Percentiles rank a stretch among this genome's conserved stretches.
Conservation (phyloP, 2,888 invertebrate species). For the Agapetus fuscipes region DNA sequence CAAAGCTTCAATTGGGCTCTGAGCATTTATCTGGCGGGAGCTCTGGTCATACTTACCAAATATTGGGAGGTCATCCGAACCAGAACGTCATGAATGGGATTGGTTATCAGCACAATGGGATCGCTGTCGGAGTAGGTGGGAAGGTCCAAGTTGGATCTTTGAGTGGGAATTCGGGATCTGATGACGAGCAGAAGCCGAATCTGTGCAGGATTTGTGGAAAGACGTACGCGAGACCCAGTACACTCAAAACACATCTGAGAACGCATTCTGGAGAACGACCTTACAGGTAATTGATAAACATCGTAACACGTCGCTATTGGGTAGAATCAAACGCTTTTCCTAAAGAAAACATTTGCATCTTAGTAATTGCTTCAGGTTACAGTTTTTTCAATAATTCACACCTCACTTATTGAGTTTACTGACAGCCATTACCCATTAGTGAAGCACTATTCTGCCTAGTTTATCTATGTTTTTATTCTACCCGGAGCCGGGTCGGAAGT, state of each 20-base stretch:
- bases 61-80: slow-evolving; percentile 28
- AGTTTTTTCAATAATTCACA: too few relatives aligned
- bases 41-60: slow-evolving; percentile 21
- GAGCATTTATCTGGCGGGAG: slow-evolving; percentile 31
- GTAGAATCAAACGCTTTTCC: too few relatives aligned
- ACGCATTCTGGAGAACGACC: slow-evolving; percentile 96
- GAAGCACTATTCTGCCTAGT: too few relatives aligned
- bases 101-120: slow-evolving; percentile 28
- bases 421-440: too few relatives aligned
- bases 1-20: slow-evolving; percentile 33
- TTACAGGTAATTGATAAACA: slow-evolving; percentile 42
- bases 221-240: slow-evolving; percentile 93
- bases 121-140: slow-evolving; percentile 19
- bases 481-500: too few relatives aligned
- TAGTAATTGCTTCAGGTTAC: too few relatives aligned
- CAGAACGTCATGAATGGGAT: slow-evolving; percentile 32
- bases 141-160: slow-evolving; percentile 36
- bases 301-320: too few relatives aligned
- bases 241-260: slow-evolving; percentile 91
- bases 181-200: slow-evolving; percentile 74
- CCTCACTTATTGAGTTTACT: too few relatives aligned
- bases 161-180: slow-evolving; percentile 44
- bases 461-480: too few relatives aligned
- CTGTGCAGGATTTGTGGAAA: slow-evolving; percentile 93
- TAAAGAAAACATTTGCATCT: too few relatives aligned